These are phyloP conservation scores for Tromatobia lineatoria DNA, from an alignment of 2,888 invertebrate genomes.

Conservation along the genomic window DNA sequence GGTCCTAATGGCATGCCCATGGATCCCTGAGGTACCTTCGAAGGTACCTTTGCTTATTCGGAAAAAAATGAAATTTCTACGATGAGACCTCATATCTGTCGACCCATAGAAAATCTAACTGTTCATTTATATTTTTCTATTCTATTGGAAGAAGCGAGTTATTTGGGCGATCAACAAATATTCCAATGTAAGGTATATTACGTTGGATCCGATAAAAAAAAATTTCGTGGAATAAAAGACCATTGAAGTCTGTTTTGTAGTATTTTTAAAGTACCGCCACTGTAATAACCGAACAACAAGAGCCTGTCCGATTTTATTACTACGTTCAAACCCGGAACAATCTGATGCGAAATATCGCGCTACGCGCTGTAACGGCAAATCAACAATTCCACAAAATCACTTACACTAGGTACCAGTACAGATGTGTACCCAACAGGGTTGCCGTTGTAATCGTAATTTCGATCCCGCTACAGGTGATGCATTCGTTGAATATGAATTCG, in stretches of 20 bases:
- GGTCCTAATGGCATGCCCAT: conserved; percentile 38
- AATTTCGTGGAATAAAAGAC: not conserved
- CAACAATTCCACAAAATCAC: conserved; percentile 29
- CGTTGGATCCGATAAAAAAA: not conserved
- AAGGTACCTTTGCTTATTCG: conserved; percentile 34
- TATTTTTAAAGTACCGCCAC: not conserved
- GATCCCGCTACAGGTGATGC: not conserved
- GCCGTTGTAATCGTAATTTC: conserved; percentile 17
- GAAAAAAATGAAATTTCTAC: not conserved
- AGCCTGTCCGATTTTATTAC: not conserved
- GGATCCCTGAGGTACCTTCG: conserved; percentile 28
- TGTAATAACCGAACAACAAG: conserved; percentile 11
- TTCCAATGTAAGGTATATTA: not conserved
- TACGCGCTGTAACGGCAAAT: not conserved
- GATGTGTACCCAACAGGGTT: not conserved
- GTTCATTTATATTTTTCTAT: conserved; percentile 1
- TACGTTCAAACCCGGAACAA: not conserved
- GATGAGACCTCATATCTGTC: conserved; percentile 5
- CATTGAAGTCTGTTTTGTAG: not conserved
- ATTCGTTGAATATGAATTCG: conserved; percentile 4
- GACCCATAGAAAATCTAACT: conserved; percentile 25
- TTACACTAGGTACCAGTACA: not conserved
- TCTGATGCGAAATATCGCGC: not conserved
- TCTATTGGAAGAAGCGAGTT: not conserved
- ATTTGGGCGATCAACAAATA: not conserved